A percentile compares a stretch with the other conserved stretches of the same genome.
Conservation (phyloP, 2,797 vertebrate species). For the Bryconaethiops microstoma region DNA sequence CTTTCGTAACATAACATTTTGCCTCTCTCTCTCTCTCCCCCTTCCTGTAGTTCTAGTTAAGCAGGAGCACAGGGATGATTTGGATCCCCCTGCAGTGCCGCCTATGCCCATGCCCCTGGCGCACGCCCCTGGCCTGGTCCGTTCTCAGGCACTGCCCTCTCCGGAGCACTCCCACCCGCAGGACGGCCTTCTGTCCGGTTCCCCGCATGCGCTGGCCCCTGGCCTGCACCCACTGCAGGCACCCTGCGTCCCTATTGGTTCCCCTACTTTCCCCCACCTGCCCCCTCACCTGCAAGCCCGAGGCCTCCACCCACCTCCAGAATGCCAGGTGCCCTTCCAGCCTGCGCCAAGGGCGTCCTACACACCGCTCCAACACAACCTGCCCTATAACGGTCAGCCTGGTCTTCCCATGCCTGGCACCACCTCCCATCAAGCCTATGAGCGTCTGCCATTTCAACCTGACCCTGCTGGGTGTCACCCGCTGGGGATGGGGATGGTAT, state of each 20-base stretch:
- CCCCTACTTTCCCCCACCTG: slow-evolving; percentile 88
- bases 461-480: slow-evolving; percentile 77
- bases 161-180: slow-evolving; percentile 86
- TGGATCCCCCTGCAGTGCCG: slow-evolving; percentile 84
- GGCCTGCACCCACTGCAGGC: slow-evolving; percentile 77
- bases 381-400: slow-evolving; percentile 88
- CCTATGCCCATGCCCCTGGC: slow-evolving; percentile 79
- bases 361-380: slow-evolving; percentile 84
- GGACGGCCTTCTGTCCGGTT: slow-evolving; percentile 85
- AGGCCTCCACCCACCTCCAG: slow-evolving; percentile 83
- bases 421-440: slow-evolving; percentile 83
- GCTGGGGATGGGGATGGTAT: slow-evolving; percentile 84
- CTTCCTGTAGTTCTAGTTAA: slow-evolving; percentile 88
- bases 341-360: slow-evolving; percentile 77
- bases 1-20: background rate
- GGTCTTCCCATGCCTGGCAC: slow-evolving; percentile 83
- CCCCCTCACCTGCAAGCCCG: slow-evolving; percentile 87
- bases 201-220: slow-evolving; percentile 85
- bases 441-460: slow-evolving; percentile 87
- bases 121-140: slow-evolving; percentile 77
- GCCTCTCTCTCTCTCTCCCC: slow-evolving; percentile 15
- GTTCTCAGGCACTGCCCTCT: slow-evolving; percentile 84
- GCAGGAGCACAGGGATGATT: slow-evolving; percentile 92
- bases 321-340: slow-evolving; percentile 92
- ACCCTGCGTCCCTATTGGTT: slow-evolving; percentile 81